Evolutionary conservation across 2,888 invertebrate species (phyloP).

Genomic region (Perizoma flavofasciatum): DNA sequence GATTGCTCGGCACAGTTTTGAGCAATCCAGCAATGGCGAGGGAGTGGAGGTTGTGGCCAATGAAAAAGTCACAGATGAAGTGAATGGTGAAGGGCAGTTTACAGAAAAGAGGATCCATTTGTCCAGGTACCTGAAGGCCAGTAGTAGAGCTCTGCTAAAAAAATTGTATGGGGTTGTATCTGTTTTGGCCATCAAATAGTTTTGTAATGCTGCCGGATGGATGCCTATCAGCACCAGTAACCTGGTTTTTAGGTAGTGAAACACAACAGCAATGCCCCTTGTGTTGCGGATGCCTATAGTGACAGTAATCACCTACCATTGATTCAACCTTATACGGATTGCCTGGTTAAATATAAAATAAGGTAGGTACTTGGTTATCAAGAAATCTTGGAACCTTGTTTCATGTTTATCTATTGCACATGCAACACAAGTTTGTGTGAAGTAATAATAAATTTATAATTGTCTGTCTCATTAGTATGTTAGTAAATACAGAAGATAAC

Average conservation of each 20-base stretch:
- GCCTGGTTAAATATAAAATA: too few relatives aligned
- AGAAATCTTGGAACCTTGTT: neutral
- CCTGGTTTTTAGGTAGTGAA: too few relatives aligned
- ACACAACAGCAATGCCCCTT: too few relatives aligned
- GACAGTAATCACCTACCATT: too few relatives aligned
- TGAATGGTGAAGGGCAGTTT: constrained; percentile 92
- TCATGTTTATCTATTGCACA: neutral
- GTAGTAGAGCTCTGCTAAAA: too few relatives aligned
- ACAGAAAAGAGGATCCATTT: constrained; percentile 96
- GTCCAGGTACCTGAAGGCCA: constrained; percentile 85
- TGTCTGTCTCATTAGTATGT: neutral
- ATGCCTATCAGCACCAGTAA: too few relatives aligned
- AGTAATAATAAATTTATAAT: neutral
- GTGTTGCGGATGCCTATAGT: too few relatives aligned
- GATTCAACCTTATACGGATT: too few relatives aligned
- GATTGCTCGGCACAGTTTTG: constrained; percentile 96
- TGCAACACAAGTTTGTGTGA: neutral
- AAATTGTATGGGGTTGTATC: too few relatives aligned
- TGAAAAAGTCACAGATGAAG: constrained; percentile 89
- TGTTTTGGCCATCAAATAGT: too few relatives aligned
- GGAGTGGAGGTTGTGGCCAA: constrained; percentile 96
- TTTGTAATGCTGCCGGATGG: too few relatives aligned
- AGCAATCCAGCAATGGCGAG: constrained; percentile 94
- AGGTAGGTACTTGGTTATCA: too few relatives aligned
- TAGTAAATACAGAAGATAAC: neutral